Evolutionary conservation across 1,140 invertebrate genomes (phyloP), one percentile per base, ranked within the genome.

Genomic region (Anastrepha ludens): DNA sequence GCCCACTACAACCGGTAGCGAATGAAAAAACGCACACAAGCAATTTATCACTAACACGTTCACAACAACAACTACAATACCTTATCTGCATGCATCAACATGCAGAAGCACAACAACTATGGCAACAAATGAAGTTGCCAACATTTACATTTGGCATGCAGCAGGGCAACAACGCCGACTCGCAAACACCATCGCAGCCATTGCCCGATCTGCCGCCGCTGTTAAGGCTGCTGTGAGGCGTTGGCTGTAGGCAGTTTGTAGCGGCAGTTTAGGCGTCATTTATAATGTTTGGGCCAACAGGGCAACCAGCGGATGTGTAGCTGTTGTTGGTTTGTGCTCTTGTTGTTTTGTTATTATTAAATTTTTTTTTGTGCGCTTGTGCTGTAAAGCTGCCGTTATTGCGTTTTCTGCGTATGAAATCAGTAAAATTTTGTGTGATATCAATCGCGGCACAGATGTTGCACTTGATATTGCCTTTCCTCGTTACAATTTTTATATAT

Each of bases 101-200:
- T 29, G 29, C 74, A 39, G 8, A 81, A 81, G 41, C 74, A 81
- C n/a, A 85, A 60, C 60, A 86, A 65, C 59, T 2, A 86, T 20
- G 64, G 0, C 17, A 50, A 47, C 55, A 86, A 39, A 0, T 41
- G 41, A 81, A 41, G 41, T 17, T 44, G 44, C 5, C 60, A 86
- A 86, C 13, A 65, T 39, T 58, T 5, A 74, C 41, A 74, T 7
- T 44, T 62, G 17, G 15, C 60, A 62, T n/a, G 17, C 11, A 62
- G 17, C 17, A 62, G n/a, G 6, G 67, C 67, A 9, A 29, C 81
- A 85, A 55, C 50, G 15, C 50, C 81, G 47, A 11, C 9, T 15
- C 81, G 59, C 44, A 60, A 65, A 60, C 41, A 64, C n/a, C 4
- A 62, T 15, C n/a, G 9, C 13, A 1, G 11, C 17, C 3, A 3